Percentiles rank a stretch among this genome's conserved stretches.
These are phyloP conservation scores for Chesias legatella DNA, from an alignment of 2,888 invertebrate species.

Conservation along the genomic window DNA sequence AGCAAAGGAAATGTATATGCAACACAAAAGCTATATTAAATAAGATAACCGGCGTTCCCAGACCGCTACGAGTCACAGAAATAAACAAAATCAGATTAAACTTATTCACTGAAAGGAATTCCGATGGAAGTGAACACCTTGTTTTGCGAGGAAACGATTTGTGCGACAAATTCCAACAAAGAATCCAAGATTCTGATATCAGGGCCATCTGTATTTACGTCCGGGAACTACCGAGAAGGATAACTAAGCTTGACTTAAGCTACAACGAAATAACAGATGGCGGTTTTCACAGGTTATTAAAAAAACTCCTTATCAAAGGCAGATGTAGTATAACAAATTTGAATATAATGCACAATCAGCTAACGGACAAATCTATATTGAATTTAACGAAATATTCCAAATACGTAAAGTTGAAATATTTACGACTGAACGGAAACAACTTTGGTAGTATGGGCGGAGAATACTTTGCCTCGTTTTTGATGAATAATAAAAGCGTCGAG, in stretches of 20 bases:
- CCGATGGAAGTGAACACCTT: conserved; percentile 74
- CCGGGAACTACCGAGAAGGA: conserved; percentile 54
- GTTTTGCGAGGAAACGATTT: conserved; percentile 76
- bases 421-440: conserved; percentile 81
- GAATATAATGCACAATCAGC: conserved; percentile 79
- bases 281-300: conserved; percentile 66
- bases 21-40: conserved; percentile 41
- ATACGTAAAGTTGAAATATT: conserved; percentile 64
- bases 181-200: conserved; percentile 73
- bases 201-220: conserved; percentile 71
- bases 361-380: conserved; percentile 63
- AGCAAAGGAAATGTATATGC: conserved; percentile 55
- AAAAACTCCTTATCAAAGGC: conserved; percentile 61
- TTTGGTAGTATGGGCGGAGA: conserved; percentile 77
- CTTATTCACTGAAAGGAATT: conserved; percentile 74
- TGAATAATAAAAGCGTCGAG: conserved; percentile 62
- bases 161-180: conserved; percentile 57
- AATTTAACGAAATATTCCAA: conserved; percentile 54
- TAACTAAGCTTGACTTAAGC: conserved; percentile 74
- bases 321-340: conserved; percentile 73
- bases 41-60: conserved; percentile 45
- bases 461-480: conserved; percentile 71
- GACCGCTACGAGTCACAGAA: conserved; percentile 37
- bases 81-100: conserved; percentile 55
- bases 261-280: conserved; percentile 79